Percentiles rank a stretch among this genome's conserved stretches.
Evolutionary conservation across 2,888 invertebrate species (phyloP).

Genomic region (Hirtodrosophila alboralis): DNA sequence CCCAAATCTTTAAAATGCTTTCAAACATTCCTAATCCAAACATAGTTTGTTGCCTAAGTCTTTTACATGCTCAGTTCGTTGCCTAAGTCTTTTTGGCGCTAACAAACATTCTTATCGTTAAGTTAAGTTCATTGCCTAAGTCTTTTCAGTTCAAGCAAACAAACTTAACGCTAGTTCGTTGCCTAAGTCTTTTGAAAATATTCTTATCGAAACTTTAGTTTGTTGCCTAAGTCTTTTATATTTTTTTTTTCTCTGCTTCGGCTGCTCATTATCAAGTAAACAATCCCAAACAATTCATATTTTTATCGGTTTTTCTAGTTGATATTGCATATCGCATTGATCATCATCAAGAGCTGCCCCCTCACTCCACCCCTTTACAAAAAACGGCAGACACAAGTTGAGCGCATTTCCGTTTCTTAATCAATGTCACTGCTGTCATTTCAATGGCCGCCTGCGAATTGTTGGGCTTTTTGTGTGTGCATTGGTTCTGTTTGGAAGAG

Average conservation of each 20-base stretch:
- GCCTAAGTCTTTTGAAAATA: no score
- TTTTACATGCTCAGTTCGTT: no score
- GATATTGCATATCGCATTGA: slow-evolving; percentile 35
- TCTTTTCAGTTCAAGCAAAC: no score
- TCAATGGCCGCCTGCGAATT: slow-evolving; percentile 48
- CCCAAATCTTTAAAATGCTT: no score
- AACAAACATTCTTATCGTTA: no score
- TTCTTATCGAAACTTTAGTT: no score
- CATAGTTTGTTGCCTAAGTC: slow-evolving; percentile 18
- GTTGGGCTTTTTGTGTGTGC: slow-evolving; percentile 29
- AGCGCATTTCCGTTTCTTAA: slow-evolving; percentile 76
- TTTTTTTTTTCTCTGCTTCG: background rate
- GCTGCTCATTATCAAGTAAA: slow-evolving; percentile 1
- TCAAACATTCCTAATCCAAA: no score
- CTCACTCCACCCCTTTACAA: no score
- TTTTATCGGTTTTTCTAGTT: no score
- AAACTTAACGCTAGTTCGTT: no score
- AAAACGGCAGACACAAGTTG: slow-evolving; percentile 58
- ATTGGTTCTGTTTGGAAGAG: slow-evolving; percentile 25
- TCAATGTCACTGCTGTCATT: slow-evolving; percentile 74
- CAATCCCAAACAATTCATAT: slow-evolving; percentile 41
- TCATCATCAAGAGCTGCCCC: slow-evolving; percentile 13
- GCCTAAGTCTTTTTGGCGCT: no score
- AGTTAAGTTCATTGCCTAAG: no score
- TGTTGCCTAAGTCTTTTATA: slow-evolving; percentile 41